phyloP scores from a whole-genome alignment of 2,797 vertebrate genomes.

The Falco cherrug region DNA sequence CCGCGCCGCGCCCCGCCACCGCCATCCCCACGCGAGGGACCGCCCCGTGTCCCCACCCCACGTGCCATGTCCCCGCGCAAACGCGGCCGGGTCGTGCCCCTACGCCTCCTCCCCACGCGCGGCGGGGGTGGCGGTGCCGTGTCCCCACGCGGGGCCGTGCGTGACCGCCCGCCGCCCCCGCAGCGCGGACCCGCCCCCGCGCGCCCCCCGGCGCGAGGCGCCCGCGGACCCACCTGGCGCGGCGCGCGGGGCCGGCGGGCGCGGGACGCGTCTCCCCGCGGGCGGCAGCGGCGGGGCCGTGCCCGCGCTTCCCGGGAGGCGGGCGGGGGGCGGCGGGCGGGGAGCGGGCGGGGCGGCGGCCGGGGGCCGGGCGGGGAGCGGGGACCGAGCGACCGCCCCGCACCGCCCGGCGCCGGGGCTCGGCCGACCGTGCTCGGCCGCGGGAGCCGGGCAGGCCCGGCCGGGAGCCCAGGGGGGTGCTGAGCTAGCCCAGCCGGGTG shows the following conservation, averaged over 20 bases:
- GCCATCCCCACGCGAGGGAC: background rate
- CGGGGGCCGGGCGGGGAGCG: background rate
- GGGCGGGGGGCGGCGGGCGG: background rate
- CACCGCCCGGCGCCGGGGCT: background rate
- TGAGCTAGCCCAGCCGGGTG: no score
- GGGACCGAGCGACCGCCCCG: slow-evolving; percentile 27
- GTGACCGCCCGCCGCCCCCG: background rate
- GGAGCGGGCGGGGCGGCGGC: background rate
- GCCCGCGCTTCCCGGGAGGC: background rate
- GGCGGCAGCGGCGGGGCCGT: background rate
- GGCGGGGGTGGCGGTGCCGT: background rate
- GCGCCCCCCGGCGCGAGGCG: background rate
- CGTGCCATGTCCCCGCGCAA: rapidly evolving
- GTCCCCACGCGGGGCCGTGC: background rate
- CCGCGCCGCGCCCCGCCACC: background rate
- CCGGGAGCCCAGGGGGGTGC: no score
- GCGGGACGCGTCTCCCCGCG: background rate
- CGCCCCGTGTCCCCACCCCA: background rate
- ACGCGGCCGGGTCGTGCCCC: background rate
- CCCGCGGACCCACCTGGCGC: slow-evolving; percentile 1
- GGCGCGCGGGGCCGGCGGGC: background rate
- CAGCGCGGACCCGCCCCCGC: background rate
- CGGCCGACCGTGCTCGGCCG: no score
- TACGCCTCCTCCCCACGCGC: background rate
- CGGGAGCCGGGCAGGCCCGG: no score